Percentiles rank a stretch among this genome's conserved stretches.
phyloP scores from a whole-genome alignment of 2,797 vertebrate genomes.

The Sparus aurata region DNA sequence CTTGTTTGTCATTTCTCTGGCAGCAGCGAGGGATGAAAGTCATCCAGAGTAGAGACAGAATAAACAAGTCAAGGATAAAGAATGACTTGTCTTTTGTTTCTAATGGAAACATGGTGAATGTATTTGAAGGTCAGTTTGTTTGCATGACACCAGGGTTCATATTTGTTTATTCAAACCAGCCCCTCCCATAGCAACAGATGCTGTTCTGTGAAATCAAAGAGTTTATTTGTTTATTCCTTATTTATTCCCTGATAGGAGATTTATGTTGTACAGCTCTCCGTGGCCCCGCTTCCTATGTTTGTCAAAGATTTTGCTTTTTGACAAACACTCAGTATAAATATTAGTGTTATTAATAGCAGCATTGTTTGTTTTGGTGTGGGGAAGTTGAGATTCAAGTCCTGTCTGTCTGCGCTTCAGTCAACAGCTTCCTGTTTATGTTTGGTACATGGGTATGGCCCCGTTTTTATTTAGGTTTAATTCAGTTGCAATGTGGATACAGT shows the following conservation, averaged over 20 bases:
- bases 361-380: no score
- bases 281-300: neutral
- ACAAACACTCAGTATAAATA: neutral
- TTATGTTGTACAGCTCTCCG: neutral
- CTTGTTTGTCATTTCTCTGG: neutral
- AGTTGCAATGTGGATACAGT: no score
- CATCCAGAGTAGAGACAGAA: neutral
- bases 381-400: neutral
- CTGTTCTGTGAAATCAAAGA: neutral
- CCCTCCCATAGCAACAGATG: slow-evolving; percentile 9
- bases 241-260: neutral
- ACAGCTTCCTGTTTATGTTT: neutral
- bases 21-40: slow-evolving; percentile 8
- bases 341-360: neutral
- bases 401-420: neutral
- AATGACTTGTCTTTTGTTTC: neutral
- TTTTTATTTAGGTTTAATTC: neutral
- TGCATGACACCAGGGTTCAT: slow-evolving; percentile 8
- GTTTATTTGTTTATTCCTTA: neutral
- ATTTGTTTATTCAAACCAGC: slow-evolving; percentile 32
- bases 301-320: neutral
- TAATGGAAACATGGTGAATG: slow-evolving; percentile 26
- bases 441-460: neutral
- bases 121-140: slow-evolving; percentile 14
- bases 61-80: slow-evolving; percentile 13